A percentile compares a stretch with the other conserved stretches of the same genome.
Conservation (phyloP, 2,113 vertebrate genomes). For the Xyrauchen texanus region DNA sequence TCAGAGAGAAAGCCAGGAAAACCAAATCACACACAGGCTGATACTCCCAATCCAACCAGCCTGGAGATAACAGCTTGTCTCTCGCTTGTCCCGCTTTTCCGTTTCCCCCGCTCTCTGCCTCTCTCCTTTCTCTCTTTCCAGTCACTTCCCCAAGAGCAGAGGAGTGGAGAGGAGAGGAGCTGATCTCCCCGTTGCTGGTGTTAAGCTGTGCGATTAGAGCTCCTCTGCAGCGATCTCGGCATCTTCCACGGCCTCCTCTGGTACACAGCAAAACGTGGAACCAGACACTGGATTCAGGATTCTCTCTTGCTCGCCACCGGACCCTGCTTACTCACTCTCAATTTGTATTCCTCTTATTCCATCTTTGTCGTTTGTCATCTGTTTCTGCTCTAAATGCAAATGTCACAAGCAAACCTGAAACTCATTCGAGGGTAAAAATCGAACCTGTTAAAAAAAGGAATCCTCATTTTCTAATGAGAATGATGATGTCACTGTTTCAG, state of each 20-base stretch:
- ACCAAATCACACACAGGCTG: constrained; percentile 6
- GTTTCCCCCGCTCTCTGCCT: constrained; percentile 17
- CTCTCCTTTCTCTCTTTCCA: constrained; percentile 41
- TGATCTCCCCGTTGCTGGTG: constrained; percentile 38
- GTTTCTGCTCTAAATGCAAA: constrained; percentile 24
- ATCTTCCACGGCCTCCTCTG: constrained; percentile 38
- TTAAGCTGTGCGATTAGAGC: constrained; percentile 50
- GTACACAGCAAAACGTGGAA: constrained; percentile 43
- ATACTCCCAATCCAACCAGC: constrained; percentile 46
- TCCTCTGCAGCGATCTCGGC: constrained; percentile 53
- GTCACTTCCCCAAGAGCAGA: constrained; percentile 45
- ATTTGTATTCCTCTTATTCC: constrained; percentile 21
- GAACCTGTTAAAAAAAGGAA: constrained; percentile 16
- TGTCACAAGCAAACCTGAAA: constrained; percentile 17
- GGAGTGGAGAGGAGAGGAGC: constrained; percentile 40
- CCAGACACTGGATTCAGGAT: constrained; percentile 42
- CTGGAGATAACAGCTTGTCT: constrained; percentile 5
- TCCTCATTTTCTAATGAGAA: constrained; percentile 19
- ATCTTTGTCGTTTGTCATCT: constrained; percentile 1
- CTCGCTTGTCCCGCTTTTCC: constrained; percentile 33
- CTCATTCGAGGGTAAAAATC: constrained; percentile 1
- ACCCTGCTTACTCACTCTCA: neutral
- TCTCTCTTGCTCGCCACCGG: neutral
- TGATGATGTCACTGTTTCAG: constrained; percentile 41
- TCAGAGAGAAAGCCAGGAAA: constrained; percentile 28